Evolutionary conservation across 92 coral and sea anemone species (phyloP), one percentile per base, ranked within the genome.

Genomic region (Isaurus tuberculatus): DNA sequence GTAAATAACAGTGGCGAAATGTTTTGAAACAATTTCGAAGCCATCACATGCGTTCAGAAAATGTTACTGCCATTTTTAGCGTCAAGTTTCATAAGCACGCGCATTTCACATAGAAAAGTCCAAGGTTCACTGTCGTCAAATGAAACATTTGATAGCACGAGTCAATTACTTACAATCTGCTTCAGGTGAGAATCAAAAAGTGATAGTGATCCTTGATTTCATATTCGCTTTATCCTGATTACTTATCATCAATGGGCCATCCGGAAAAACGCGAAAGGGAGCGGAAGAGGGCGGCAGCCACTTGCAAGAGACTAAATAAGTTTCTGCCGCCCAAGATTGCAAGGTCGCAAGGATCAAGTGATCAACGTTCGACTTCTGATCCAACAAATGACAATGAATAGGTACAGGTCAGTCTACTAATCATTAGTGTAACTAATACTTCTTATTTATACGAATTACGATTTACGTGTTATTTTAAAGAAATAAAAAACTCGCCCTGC

Each of bases 1-100:
- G 70, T 82, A 3, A 82, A 82, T 57, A 82, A 68, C 27, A 40
- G 46, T 26, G 86, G 66, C 22, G 51, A 68, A 33, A 48, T 68
- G 22, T 68, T 68, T 68, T 48, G 73, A 68, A 68, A 68, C 73
- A 68, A 31, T 33, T 15, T 31, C 73, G 73, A 15, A 68, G 73
- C 9, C 73, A 68, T n/a, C n/a, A n/a, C n/a, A n/a, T n/a, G n/a
- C n/a, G n/a, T n/a, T n/a, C n/a, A n/a, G n/a, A n/a, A n/a, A n/a
- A n/a, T n/a, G n/a, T n/a, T n/a, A n/a, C n/a, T n/a, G n/a, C 30
- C 40, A 65, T 43, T 44, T 67, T 67, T 67, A 67, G 72, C 32
- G 72, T 17, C 72, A 67, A 67, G 72, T 67, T 67, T 67, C 72
- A 67, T 67, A 17, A 67, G 72, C 72, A 67, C 25, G 3, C 70